Evolutionary conservation across 2,888 invertebrate species (phyloP).

Genomic region (Drosophila demipolita): DNA sequence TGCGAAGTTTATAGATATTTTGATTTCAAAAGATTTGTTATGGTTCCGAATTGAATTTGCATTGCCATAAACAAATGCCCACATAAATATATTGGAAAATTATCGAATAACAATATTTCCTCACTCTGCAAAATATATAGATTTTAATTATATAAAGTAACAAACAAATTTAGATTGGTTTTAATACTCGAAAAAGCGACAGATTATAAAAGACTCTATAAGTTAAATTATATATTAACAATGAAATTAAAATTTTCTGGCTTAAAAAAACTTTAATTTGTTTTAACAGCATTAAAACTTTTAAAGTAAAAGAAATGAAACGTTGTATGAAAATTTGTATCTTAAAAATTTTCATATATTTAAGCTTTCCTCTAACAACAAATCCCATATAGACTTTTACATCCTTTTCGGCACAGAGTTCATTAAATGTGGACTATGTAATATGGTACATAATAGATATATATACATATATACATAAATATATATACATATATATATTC

Average conservation of each 20-base stretch:
- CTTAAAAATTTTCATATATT: neutral
- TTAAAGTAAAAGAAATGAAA: neutral
- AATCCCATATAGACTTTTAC: neutral
- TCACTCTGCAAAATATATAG: neutral
- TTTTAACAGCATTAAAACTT: neutral
- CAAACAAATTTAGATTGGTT: neutral
- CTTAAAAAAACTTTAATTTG: neutral
- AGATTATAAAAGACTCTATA: neutral
- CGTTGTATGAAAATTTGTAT: neutral
- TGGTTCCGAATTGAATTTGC: neutral
- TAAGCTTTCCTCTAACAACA: neutral
- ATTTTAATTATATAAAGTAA: neutral
- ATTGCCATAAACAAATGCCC: neutral
- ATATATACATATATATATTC: neutral
- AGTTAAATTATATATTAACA: neutral
- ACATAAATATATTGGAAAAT: neutral
- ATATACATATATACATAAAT: neutral
- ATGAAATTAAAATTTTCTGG: neutral
- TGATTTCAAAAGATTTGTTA: neutral
- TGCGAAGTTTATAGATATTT: neutral
- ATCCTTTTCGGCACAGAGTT: neutral
- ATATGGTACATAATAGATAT: slow-evolving; percentile 8
- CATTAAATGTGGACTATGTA: slow-evolving; percentile 26
- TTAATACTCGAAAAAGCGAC: neutral
- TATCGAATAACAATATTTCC: neutral